phyloP scores from a whole-genome alignment of 2,797 vertebrate species.

The Gymnoscopelus braueri region DNA sequence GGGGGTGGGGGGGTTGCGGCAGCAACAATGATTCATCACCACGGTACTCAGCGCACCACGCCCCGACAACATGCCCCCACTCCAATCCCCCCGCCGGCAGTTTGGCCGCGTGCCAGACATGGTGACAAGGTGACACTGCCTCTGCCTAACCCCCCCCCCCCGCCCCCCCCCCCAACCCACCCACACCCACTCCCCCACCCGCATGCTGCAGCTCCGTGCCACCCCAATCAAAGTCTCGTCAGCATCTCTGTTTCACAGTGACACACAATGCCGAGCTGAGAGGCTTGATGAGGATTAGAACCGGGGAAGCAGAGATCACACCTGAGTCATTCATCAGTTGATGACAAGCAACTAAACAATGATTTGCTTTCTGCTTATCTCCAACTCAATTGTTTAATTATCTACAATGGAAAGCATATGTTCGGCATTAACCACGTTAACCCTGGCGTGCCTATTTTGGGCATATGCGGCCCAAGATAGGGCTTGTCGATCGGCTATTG shows the following conservation, averaged over 20 bases:
- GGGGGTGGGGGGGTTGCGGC: slow-evolving; percentile 28
- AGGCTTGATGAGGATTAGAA: slow-evolving; percentile 62
- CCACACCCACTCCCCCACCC: not conserved
- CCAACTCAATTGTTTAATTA: slow-evolving; percentile 67
- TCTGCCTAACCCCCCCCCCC: slow-evolving; percentile 47
- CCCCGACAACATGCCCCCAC: slow-evolving; percentile 55
- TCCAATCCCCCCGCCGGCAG: slow-evolving; percentile 65
- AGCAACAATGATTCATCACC: slow-evolving; percentile 76
- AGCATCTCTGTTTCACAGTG: slow-evolving; percentile 67
- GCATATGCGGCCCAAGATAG: no score
- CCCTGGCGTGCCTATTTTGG: no score
- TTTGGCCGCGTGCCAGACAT: slow-evolving; percentile 78
- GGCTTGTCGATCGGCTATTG: no score
- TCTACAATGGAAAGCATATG: slow-evolving; percentile 62
- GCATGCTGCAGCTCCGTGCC: slow-evolving; percentile 62
- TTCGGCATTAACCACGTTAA: slow-evolving; percentile 24
- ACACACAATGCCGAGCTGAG: slow-evolving; percentile 51
- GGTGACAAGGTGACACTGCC: slow-evolving; percentile 85
- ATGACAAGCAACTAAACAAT: slow-evolving; percentile 65
- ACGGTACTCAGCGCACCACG: slow-evolving; percentile 57
- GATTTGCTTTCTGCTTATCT: slow-evolving; percentile 76
- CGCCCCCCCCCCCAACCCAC: not conserved
- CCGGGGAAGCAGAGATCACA: slow-evolving; percentile 48
- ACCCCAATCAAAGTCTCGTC: slow-evolving; percentile 68
- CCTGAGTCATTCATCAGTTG: slow-evolving; percentile 74